Conservation (phyloP, 2,888 invertebrate species). For the Epinotia nisella region DNA sequence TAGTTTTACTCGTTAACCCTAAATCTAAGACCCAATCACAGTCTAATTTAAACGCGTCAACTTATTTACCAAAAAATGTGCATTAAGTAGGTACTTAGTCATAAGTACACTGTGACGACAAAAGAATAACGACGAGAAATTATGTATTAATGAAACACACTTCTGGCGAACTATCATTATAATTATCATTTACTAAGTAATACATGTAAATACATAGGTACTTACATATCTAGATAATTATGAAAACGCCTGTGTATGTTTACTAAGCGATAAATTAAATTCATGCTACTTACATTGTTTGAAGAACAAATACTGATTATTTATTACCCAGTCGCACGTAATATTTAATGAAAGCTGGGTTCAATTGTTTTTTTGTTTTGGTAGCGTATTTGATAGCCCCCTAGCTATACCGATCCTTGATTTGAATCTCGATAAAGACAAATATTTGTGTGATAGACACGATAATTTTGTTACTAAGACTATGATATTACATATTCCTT, state of each 20-base stretch:
- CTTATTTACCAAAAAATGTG: no score
- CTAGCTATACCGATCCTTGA: background rate
- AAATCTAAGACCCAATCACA: no score
- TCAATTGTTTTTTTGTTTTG: background rate
- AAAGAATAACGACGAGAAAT: background rate
- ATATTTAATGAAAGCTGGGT: background rate
- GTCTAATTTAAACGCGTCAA: no score
- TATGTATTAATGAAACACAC: background rate
- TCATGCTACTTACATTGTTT: background rate
- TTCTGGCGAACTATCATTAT: background rate
- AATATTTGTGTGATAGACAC: background rate
- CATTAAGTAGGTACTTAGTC: background rate
- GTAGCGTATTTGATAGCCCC: background rate
- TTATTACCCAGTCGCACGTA: background rate
- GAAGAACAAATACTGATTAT: background rate
- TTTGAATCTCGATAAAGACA: background rate
- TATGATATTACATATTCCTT: background rate
- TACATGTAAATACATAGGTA: background rate
- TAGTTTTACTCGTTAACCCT: no score
- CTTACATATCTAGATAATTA: background rate
- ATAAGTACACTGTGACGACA: background rate
- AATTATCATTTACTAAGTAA: background rate
- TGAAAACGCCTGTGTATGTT: slow-evolving; percentile 1
- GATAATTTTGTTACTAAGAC: background rate
- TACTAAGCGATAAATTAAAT: background rate